Evolutionary conservation across 2,888 invertebrate species (phyloP), one percentile per base, ranked within the genome.

Genomic region (Yponomeuta plumbellus): DNA sequence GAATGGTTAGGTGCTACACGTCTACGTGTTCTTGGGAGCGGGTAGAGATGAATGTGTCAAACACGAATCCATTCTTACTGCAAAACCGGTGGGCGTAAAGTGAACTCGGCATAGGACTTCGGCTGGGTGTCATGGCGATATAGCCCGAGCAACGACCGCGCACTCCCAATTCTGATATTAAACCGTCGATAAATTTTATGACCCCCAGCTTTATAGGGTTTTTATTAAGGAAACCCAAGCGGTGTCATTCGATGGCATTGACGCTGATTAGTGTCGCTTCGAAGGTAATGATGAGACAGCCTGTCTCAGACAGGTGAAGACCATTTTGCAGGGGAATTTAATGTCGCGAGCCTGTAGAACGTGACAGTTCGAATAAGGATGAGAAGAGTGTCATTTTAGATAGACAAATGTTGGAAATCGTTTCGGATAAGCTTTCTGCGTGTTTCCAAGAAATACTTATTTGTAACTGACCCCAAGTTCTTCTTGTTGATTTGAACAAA

Each of bases 111-210:
- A 34, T 34, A 34, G 34, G 34, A 34, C 34, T 34, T 34, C 6
- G 34, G 8, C 34, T 34, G 8, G 34, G 8, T 52, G 44, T 52
- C 17, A 17, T 4, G 44, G 44, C 44, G 17, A 17, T 39, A 11
- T 13, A 13, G 59, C 21, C 59, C 59, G 59, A 23, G 70, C 72
- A 72, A 69, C 71, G 71, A 74, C 72, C 73, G 75, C 70, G 59
- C 68, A 73, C 66, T 72, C 74, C 68, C 71, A 71, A 71, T 72
- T 73, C 70, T 65, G 6, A 26, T 61, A 23, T 69, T 69, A 76
- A 78, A 74, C 74, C 66, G 74, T 74, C 79, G 71, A 79, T 82
- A 83, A 83, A 81, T 61, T 84, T 83, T 80, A 82, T 74, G 72
- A 69, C 65, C 70, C 70, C 70, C 65, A 70, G 73, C 72, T 79